Percentiles rank a stretch among this genome's conserved stretches.
These are phyloP conservation scores for Nemapogon koenigi DNA, from an alignment of 2,888 invertebrate species.

Conservation along the genomic window DNA sequence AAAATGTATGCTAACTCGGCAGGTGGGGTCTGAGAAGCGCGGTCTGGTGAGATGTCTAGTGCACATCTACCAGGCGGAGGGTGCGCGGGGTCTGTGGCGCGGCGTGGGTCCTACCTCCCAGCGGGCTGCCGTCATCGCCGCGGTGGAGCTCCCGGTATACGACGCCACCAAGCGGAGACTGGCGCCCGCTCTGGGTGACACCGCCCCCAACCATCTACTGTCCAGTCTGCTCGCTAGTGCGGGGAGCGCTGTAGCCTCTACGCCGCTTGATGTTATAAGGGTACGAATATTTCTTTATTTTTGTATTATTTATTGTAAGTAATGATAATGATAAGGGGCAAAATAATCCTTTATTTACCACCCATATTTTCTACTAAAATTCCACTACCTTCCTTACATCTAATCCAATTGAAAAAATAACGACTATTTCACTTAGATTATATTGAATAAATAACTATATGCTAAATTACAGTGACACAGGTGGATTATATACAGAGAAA, in stretches of 20 bases:
- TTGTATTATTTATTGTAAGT: neutral
- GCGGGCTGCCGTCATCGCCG: conserved; percentile 91
- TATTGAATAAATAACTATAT: too few relatives aligned
- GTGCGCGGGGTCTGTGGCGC: conserved; percentile 87
- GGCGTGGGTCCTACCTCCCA: conserved; percentile 93
- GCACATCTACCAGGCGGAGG: conserved; percentile 85
- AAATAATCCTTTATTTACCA: too few relatives aligned
- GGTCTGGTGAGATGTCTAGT: conserved; percentile 78
- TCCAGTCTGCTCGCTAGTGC: conserved; percentile 92
- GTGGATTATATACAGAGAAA: too few relatives aligned
- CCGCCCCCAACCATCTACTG: conserved; percentile 83
- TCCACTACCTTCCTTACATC: too few relatives aligned
- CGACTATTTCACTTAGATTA: too few relatives aligned
- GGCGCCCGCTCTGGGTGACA: conserved; percentile 75
- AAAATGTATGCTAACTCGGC: too few relatives aligned
- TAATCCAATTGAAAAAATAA: too few relatives aligned
- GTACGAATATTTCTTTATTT: conserved; percentile 63
- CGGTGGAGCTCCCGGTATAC: conserved; percentile 92
- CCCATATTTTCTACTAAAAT: too few relatives aligned
- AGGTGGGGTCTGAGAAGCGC: conserved; percentile 65
- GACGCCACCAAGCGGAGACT: conserved; percentile 86
- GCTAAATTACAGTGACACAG: too few relatives aligned
- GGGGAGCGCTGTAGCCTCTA: conserved; percentile 92
- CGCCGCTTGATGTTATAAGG: conserved; percentile 92
- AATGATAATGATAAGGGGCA: neutral